phyloP scores from a whole-genome alignment of 2,888 invertebrate species.

The Drosophila pseudotalamancana region DNA sequence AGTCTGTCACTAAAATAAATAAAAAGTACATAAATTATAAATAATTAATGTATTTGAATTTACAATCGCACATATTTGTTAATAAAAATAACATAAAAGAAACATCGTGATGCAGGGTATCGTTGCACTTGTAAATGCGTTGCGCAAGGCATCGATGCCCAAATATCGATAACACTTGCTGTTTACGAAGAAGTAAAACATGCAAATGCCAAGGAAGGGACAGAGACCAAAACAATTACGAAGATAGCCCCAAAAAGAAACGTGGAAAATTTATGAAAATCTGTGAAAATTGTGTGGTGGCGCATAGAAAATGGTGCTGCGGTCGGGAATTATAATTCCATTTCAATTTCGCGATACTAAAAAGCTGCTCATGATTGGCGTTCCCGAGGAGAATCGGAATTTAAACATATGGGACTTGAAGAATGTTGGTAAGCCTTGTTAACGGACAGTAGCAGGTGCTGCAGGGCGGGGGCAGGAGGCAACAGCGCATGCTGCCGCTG shows the following conservation, averaged over 20 bases:
- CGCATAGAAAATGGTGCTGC: conserved; percentile 81
- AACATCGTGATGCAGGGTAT: neutral
- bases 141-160: conserved; percentile 7
- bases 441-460: conserved; percentile 19
- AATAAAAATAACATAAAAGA: neutral
- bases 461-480: conserved; percentile 11
- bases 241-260: conserved; percentile 67
- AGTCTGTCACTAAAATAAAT: neutral
- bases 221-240: conserved; percentile 78
- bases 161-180: conserved; percentile 42
- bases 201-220: conserved; percentile 63
- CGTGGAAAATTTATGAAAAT: conserved; percentile 76
- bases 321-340: conserved; percentile 81
- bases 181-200: conserved; percentile 73
- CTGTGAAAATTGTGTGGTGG: conserved; percentile 72
- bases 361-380: conserved; percentile 80
- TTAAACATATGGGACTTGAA: conserved; percentile 81
- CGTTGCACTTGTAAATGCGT: conserved; percentile 7
- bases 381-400: conserved; percentile 76
- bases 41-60: neutral
- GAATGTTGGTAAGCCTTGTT: conserved; percentile 79
- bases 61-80: neutral
- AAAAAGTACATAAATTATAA: neutral
- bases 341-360: conserved; percentile 82
- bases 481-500: conserved; percentile 34